Evolutionary conservation across 2,113 vertebrate species (phyloP), one percentile per base, ranked within the genome.

Genomic region (Diphyllodes magnificus): DNA sequence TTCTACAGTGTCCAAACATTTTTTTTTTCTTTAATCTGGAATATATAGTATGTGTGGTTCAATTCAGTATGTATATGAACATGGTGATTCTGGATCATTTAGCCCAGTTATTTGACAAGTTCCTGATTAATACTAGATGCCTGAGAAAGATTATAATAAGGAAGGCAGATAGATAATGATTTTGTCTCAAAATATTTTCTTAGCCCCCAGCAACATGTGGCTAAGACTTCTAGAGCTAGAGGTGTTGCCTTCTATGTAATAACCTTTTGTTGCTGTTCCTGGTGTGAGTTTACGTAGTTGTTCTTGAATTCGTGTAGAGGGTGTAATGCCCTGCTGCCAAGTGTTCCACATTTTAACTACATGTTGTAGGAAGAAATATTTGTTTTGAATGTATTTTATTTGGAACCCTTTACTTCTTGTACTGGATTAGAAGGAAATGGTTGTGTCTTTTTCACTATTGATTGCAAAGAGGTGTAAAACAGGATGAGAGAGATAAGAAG

Each of bases 1-100:
- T 84, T 84, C 22, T 65, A 2, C 0, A 0, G 4, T 50, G 28
- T n/a, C 39, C 64, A 42, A 25, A 45, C 6, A 24, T 24, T 11
- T 2, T 21, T 40, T 10, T 59, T 28, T 42, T 54, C 30, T 72
- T 80, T 21, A 47, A 53, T 50, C 13, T 66, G 59, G 22, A 37
- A 61, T 69, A 80, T 86, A 53, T 56, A n/a, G 7, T 59, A 11
- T n/a, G 4, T 71, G 23, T 56, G 10, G 18, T 53, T 91, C 61
- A 61, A 19, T 66, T 88, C 42, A 61, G 12, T 63, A 14, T 61
- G 15, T 49, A 21, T 39, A 40, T 21, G 8, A 72, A 35, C 10
- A 4, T 28, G 15, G 10, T 56, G 40, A 27, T 47, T 60, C 18
- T 35, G 13, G 9, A 17, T 72, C 20, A 45, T 80, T 91, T 88